Conservation (phyloP, 2,113 vertebrate species). For the Mungos mungo region DNA sequence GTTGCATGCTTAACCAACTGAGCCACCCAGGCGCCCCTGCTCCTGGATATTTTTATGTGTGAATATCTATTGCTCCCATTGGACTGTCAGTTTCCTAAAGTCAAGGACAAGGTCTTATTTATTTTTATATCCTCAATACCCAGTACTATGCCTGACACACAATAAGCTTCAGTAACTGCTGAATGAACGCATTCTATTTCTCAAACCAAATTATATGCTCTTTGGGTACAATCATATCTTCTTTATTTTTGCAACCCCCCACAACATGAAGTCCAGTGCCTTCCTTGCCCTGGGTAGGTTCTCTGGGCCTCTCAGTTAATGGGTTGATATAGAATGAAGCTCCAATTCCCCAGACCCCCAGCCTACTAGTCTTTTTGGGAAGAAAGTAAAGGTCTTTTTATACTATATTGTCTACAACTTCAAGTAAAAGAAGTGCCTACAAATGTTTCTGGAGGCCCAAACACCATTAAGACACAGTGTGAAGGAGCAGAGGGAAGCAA, state of each 20-base stretch:
- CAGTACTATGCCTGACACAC: background rate
- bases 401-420: constrained; percentile 20
- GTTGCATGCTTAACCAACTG: no score
- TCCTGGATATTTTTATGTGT: background rate
- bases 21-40: no score
- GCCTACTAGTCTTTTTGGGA: background rate
- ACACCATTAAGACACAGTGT: background rate
- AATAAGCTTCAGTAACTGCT: background rate
- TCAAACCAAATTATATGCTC: constrained; percentile 21
- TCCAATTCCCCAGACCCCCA: background rate
- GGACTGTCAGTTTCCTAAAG: background rate
- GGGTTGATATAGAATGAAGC: background rate
- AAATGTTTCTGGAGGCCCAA: constrained; percentile 2
- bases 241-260: background rate
- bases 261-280: background rate
- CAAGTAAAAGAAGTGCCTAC: constrained; percentile 10
- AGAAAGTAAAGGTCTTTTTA: background rate
- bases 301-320: background rate
- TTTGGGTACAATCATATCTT: background rate
- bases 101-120: background rate
- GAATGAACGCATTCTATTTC: constrained; percentile 9
- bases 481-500: background rate
- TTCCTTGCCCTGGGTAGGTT: background rate
- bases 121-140: constrained; percentile 16
- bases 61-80: background rate